Conservation (phyloP, 1,140 invertebrate genomes). For the Manduca sexta region DNA sequence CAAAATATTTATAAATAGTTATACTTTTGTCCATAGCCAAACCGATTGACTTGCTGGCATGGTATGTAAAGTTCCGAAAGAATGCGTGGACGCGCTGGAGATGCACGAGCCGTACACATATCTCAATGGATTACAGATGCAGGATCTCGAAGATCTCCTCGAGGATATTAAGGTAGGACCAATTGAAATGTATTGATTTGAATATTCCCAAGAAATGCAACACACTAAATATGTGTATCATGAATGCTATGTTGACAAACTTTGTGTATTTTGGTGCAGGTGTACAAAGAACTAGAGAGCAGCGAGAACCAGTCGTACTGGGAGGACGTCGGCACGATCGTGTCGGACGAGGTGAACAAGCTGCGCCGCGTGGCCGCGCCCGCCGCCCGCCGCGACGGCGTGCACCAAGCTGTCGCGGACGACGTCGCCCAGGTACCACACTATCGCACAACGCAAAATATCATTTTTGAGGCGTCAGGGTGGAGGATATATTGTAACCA, state of each 20-base stretch:
- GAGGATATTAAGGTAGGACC: constrained; percentile 90
- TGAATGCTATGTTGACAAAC: no score
- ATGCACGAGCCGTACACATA: constrained; percentile 99
- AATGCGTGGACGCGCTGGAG: constrained; percentile 94
- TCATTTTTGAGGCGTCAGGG: no score
- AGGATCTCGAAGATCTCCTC: constrained; percentile 97
- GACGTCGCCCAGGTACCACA: constrained; percentile 82
- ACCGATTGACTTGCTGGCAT: constrained; percentile 97
- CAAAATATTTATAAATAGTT: no score
- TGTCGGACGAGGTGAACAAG: constrained; percentile 95
- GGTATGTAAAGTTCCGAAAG: constrained; percentile 96
- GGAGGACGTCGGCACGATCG: constrained; percentile 97
- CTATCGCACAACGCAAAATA: no score
- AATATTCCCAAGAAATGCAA: no score
- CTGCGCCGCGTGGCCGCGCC: constrained; percentile 82
- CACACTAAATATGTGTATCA: no score
- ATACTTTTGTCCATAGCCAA: constrained; percentile 88
- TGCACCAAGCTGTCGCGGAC: constrained; percentile 92
- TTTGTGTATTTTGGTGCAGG: constrained; percentile 60
- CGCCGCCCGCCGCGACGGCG: constrained; percentile 87
- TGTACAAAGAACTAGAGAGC: constrained; percentile 90
- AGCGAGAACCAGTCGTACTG: constrained; percentile 95
- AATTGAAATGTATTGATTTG: no score
- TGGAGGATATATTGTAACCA: no score
- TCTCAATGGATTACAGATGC: constrained; percentile 91